phyloP scores from a whole-genome alignment of 2,888 invertebrate genomes.

The Sesamia inferens region DNA sequence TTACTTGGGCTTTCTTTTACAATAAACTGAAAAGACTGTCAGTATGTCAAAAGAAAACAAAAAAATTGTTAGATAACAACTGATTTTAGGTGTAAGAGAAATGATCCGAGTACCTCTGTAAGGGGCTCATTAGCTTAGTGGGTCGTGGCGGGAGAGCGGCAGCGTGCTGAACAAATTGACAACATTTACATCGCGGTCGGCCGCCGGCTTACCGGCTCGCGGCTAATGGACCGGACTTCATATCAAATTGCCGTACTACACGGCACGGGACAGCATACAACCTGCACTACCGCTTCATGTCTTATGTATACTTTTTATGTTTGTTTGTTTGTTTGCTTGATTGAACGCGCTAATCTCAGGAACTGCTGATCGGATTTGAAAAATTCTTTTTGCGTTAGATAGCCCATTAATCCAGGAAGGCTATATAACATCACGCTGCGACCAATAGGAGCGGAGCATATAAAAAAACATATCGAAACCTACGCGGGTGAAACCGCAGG shows the following conservation, averaged over 20 bases:
- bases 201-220: conserved; percentile 65
- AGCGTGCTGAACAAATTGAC: conserved; percentile 73
- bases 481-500: too few relatives aligned
- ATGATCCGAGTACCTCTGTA: conserved; percentile 68
- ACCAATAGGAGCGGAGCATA: too few relatives aligned
- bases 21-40: background rate
- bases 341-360: too few relatives aligned
- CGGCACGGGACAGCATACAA: conserved; percentile 44
- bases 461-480: too few relatives aligned
- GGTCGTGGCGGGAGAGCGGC: conserved; percentile 57
- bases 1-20: background rate
- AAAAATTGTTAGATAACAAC: conserved; percentile 52
- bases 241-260: conserved; percentile 68
- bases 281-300: conserved; percentile 11
- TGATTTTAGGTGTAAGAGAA: conserved; percentile 62
- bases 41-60: conserved; percentile 20
- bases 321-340: too few relatives aligned
- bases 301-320: too few relatives aligned
- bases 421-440: too few relatives aligned
- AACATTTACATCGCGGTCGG: conserved; percentile 75
- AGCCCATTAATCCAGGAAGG: too few relatives aligned
- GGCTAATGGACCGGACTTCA: conserved; percentile 70
- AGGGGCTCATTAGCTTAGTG: conserved; percentile 74
- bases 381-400: too few relatives aligned
- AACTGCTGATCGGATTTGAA: too few relatives aligned